These are phyloP conservation scores for Chroicocephalus ridibundus DNA, from an alignment of 2,113 vertebrate genomes.

Conservation along the genomic window DNA sequence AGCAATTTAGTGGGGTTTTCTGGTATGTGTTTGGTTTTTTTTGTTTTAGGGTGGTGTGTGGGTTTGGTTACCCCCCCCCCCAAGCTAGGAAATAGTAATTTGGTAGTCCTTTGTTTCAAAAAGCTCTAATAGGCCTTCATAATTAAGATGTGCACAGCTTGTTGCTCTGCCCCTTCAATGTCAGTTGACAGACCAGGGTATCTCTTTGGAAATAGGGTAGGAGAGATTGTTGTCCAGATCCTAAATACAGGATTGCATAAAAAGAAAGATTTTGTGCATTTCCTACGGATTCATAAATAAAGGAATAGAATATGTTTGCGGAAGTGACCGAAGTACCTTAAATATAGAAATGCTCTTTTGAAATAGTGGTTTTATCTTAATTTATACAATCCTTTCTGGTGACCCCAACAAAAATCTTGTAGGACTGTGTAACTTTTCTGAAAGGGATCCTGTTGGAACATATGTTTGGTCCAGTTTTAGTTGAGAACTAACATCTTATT, in stretches of 20 bases:
- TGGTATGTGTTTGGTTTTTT: not conserved
- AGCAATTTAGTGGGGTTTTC: not conserved
- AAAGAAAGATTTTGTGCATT: not conserved
- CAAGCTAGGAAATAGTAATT: not conserved
- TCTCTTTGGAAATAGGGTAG: not conserved
- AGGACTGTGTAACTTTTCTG: not conserved
- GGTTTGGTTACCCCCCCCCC: too few relatives aligned
- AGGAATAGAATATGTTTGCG: not conserved
- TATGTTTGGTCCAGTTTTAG: not conserved
- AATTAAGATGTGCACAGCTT: not conserved
- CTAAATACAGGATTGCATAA: not conserved
- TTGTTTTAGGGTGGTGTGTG: not conserved
- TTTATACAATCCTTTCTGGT: not conserved
- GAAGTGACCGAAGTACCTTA: not conserved
- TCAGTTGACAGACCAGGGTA: not conserved
- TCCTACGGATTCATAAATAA: not conserved
- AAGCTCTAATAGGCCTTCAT: not conserved
- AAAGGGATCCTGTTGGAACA: not conserved
- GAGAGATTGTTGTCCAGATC: not conserved
- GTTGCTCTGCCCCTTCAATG: not conserved
- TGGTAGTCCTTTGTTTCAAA: not conserved
- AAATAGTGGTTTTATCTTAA: not conserved
- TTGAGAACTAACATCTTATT: not conserved
- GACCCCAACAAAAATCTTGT: not conserved
- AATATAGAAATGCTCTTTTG: not conserved